Evolutionary conservation across 1,140 invertebrate species (phyloP), one percentile per base, ranked within the genome.

Genomic region (Andricus grossulariae): DNA sequence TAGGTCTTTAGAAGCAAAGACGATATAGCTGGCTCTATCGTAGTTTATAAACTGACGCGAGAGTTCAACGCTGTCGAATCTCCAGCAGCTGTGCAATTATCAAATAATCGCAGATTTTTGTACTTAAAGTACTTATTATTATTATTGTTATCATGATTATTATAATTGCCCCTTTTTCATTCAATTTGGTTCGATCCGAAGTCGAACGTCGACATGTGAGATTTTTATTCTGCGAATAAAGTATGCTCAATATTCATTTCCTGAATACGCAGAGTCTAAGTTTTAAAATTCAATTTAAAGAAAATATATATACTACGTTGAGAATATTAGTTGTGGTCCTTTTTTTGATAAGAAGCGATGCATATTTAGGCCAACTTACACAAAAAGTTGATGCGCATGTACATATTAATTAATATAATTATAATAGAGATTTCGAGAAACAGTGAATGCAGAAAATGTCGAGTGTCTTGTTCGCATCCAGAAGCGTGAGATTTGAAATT

Each of bases 21-120:
- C 86, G 87, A 90, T 85, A 87, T 88, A 89, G 88, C 84, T 90
- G 88, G 88, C 88, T 89, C 88, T 89, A 90, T 89, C 84, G 86
- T 90, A 90, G 86, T 86, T 88, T 84, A 84, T 85, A 86, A 85
- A 85, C 74, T 87, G 80, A 83, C 77, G 82, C 83, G 83, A 86
- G 86, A 85, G 80, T 88, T 89, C 80, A 86, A 86, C 52, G 80
- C 83, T 77, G 79, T 84, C 83, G 78, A 84, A 81, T 83, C 51
- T 80, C 18, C 60, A 76, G 74, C 72, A 76, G 60, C 55, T 25
- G 55, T 57, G 55, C 55, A 57, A 57, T 57, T 57, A 57, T 57
- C 13, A 5, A 57, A 18, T 50, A 50, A 66, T 72, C 25, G 54
- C 74, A 70, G n/a, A 71, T 55, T 73, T 73, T 71, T 75, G 66